Evolutionary conservation across 2,888 invertebrate genomes (phyloP).

Genomic region (Nomada flava): DNA sequence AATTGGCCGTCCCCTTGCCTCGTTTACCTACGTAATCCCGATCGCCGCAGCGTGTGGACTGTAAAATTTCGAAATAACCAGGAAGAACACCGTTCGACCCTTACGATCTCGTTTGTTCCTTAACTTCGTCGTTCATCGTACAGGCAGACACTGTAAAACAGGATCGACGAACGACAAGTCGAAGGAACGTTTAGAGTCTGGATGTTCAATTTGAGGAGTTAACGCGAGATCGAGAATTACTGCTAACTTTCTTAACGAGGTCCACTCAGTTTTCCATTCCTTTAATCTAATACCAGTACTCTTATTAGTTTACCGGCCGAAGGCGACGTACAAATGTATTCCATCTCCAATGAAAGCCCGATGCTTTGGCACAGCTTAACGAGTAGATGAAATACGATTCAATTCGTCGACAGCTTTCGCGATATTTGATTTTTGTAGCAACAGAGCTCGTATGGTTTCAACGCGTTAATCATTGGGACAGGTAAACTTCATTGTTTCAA

Average conservation of each 20-base stretch:
- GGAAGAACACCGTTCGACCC: neutral
- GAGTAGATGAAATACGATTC: neutral
- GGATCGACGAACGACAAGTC: constrained; percentile 13
- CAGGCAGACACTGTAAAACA: constrained; percentile 9
- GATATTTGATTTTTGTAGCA: too few species aligned
- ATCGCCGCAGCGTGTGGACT: constrained; percentile 38
- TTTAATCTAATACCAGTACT: constrained; percentile 48
- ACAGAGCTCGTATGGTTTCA: too few species aligned
- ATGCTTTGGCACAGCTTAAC: neutral
- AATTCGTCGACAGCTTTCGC: neutral
- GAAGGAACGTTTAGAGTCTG: constrained; percentile 21
- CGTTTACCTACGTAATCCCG: constrained; percentile 61
- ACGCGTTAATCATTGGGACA: too few species aligned
- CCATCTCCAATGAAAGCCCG: neutral
- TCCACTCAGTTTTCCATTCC: constrained; percentile 59
- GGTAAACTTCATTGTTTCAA: too few species aligned
- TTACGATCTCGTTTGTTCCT: constrained; percentile 2
- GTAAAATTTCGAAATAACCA: constrained; percentile 61
- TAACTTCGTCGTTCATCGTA: constrained; percentile 28
- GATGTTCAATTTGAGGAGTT: constrained; percentile 65
- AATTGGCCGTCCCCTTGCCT: constrained; percentile 75
- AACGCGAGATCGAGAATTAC: constrained; percentile 60
- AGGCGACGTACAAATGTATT: neutral
- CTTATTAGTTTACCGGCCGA: constrained; percentile 35
- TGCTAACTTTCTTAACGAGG: constrained; percentile 60